Evolutionary conservation across 1,140 invertebrate species (phyloP).

Genomic region (Plodia interpunctella): DNA sequence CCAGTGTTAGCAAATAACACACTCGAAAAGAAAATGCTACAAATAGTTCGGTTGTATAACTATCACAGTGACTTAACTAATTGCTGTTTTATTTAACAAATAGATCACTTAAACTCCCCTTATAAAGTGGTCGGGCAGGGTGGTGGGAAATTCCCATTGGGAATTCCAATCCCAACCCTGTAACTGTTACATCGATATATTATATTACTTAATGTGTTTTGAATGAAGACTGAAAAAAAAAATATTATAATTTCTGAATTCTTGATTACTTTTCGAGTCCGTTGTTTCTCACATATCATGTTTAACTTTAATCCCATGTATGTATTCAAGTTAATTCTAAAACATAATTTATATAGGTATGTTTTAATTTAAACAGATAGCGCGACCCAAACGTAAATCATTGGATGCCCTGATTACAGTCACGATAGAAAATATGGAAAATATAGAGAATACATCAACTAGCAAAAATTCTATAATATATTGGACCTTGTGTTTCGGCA

Average conservation of each 20-base stretch:
- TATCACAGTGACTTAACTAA: too few species aligned
- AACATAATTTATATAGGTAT: conserved; percentile 13
- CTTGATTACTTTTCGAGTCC: neutral
- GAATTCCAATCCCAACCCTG: neutral
- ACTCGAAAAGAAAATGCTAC: too few species aligned
- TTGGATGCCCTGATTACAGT: neutral
- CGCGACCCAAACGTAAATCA: neutral
- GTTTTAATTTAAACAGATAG: conserved; percentile 14
- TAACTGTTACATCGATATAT: neutral
- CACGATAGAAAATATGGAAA: neutral
- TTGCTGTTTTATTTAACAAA: too few species aligned
- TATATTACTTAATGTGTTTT: neutral
- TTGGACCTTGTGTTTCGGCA: too few species aligned
- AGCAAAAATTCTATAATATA: too few species aligned
- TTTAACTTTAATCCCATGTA: neutral
- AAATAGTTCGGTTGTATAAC: too few species aligned
- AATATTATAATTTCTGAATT: neutral
- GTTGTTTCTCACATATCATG: neutral
- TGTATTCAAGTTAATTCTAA: conserved; percentile 3
- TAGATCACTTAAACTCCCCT: too few species aligned
- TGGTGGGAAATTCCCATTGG: too few species aligned
- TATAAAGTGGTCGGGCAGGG: too few species aligned
- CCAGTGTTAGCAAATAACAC: too few species aligned
- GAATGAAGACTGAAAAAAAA: too few species aligned
- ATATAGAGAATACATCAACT: neutral